Percentiles rank a stretch among this genome's conserved stretches.
phyloP scores from a whole-genome alignment of 2,797 vertebrate genomes.

The Falco rusticolus region DNA sequence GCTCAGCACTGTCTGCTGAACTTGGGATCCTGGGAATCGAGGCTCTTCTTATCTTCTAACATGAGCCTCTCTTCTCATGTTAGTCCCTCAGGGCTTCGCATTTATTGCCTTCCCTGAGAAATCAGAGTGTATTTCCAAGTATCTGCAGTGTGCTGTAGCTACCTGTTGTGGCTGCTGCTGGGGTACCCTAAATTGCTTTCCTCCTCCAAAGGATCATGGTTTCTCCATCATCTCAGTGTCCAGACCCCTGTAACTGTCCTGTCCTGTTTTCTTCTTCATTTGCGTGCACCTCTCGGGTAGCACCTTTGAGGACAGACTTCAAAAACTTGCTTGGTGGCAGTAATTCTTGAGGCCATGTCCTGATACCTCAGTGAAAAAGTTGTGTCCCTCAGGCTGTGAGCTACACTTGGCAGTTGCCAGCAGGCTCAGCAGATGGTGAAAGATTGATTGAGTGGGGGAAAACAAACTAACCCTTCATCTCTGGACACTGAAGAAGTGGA shows the following conservation, averaged over 20 bases:
- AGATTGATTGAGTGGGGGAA: constrained; percentile 18
- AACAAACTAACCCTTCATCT: constrained; percentile 53
- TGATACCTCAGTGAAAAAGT: background rate
- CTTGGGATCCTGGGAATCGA: background rate
- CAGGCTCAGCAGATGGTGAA: constrained; percentile 55
- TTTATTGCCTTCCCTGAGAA: background rate
- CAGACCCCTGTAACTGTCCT: background rate
- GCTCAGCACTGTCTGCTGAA: background rate
- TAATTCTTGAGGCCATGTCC: background rate
- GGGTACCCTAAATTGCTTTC: background rate
- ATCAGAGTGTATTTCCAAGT: background rate
- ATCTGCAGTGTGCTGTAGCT: background rate
- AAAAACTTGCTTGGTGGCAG: background rate
- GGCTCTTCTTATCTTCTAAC: background rate
- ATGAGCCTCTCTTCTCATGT: background rate
- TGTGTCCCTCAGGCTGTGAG: background rate
- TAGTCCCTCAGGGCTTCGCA: background rate
- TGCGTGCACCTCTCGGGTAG: background rate
- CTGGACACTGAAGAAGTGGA: constrained; percentile 19
- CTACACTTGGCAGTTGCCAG: background rate
- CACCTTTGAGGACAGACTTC: background rate
- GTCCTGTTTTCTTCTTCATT: background rate
- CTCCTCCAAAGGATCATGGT: background rate
- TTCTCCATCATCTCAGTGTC: background rate
- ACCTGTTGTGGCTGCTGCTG: background rate